phyloP scores from a whole-genome alignment of 2,888 invertebrate species.

The Aquatica leii region DNA sequence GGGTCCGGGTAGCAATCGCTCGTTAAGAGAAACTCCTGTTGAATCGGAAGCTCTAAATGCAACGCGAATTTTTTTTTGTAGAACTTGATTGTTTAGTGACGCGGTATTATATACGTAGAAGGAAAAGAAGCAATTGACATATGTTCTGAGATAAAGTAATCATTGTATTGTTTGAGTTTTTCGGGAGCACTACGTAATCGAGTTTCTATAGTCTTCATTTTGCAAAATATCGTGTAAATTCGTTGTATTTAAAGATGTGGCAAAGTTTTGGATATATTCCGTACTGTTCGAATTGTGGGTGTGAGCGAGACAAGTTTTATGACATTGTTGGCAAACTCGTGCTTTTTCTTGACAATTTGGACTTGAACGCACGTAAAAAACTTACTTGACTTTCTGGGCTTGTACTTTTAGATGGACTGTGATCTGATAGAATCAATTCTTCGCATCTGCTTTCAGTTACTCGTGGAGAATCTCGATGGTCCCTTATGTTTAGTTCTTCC shows the following conservation, averaged over 20 bases:
- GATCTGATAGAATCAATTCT: slow-evolving; percentile 62
- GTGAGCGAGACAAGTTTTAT: slow-evolving; percentile 73
- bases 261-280: slow-evolving; percentile 21
- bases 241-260: slow-evolving; percentile 13
- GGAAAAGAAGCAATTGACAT: too few relatives aligned
- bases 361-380: slow-evolving; percentile 70
- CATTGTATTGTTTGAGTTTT: too few relatives aligned
- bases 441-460: slow-evolving; percentile 59
- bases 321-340: slow-evolving; percentile 80
- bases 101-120: too few relatives aligned
- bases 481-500: slow-evolving; percentile 71
- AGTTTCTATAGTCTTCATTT: slow-evolving; percentile 56
- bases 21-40: too few relatives aligned
- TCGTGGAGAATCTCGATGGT: slow-evolving; percentile 45
- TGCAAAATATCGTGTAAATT: slow-evolving; percentile 11
- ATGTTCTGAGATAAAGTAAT: too few relatives aligned
- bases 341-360: slow-evolving; percentile 76
- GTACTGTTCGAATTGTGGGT: slow-evolving; percentile 45
- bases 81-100: too few relatives aligned
- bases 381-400: slow-evolving; percentile 81
- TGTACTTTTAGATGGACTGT: slow-evolving; percentile 77
- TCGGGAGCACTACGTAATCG: too few relatives aligned
- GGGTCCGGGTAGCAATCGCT: too few relatives aligned
- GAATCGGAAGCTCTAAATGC: too few relatives aligned
- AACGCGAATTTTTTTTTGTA: too few relatives aligned